Evolutionary conservation across 2,888 invertebrate genomes (phyloP).

Genomic region (Hirtodrosophila duncani): DNA sequence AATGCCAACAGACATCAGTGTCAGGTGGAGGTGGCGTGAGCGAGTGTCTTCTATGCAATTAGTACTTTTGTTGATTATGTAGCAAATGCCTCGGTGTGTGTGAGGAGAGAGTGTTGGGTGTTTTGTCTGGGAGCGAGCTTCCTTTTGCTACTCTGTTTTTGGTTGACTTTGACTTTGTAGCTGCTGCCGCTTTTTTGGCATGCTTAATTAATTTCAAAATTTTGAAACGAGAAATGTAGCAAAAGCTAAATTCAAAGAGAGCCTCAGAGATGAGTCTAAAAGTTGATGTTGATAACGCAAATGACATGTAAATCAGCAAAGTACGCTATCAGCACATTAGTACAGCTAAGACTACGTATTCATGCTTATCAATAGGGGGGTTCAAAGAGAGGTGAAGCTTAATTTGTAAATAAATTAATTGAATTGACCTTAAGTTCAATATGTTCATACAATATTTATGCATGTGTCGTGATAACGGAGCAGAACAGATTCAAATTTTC

Average conservation of each 20-base stretch:
- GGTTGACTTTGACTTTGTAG: conserved; percentile 9
- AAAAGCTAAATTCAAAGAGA: too few relatives aligned
- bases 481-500: neutral
- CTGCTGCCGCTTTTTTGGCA: neutral
- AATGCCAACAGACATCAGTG: conserved; percentile 58
- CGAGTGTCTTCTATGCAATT: conserved; percentile 65
- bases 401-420: conserved; percentile 18
- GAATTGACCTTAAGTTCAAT: conserved; percentile 6
- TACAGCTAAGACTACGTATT: too few relatives aligned
- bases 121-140: conserved; percentile 3
- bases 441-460: conserved; percentile 4
- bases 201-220: conserved; percentile 4
- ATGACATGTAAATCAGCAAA: too few relatives aligned
- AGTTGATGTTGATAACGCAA: too few relatives aligned
- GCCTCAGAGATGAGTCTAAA: too few relatives aligned
- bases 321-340: too few relatives aligned
- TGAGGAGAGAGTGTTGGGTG: conserved; percentile 1
- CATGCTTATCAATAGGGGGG: too few relatives aligned
- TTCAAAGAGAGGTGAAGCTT: too few relatives aligned
- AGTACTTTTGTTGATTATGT: conserved; percentile 71
- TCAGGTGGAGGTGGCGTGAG: too few relatives aligned
- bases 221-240: neutral
- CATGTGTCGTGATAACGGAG: too few relatives aligned
- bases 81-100: conserved; percentile 25
- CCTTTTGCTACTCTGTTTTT: conserved; percentile 13